phyloP scores from a whole-genome alignment of 2,113 vertebrate species.

The Turdus rufiventris region DNA sequence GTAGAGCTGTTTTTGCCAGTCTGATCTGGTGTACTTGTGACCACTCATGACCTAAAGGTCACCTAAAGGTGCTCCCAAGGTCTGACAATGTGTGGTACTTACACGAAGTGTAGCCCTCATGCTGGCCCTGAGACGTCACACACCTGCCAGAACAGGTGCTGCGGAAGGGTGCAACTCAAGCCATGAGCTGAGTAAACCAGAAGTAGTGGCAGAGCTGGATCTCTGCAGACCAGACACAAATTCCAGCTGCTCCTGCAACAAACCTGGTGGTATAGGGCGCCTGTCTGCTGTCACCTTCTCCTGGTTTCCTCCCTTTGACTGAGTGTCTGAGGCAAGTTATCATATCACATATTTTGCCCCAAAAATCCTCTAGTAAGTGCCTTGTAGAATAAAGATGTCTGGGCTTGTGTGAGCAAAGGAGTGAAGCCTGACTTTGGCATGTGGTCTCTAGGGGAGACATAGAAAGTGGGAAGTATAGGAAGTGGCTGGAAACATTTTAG shows the following conservation, averaged over 20 bases:
- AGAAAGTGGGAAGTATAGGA: not conserved
- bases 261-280: not conserved
- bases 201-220: not conserved
- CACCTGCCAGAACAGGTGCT: not conserved
- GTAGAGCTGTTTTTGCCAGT: not conserved
- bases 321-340: not conserved
- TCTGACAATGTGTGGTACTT: not conserved
- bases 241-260: not conserved
- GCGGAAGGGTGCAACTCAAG: not conserved
- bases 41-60: not conserved
- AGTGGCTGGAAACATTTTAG: not conserved
- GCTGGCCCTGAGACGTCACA: not conserved
- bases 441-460: not conserved
- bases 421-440: not conserved
- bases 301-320: not conserved
- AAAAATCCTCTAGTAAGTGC: not conserved
- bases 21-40: not conserved
- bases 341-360: not conserved
- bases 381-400: not conserved
- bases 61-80: not conserved
- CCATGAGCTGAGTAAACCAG: not conserved
- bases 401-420: not conserved
- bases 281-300: not conserved
- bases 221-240: not conserved
- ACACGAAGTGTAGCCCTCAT: not conserved